Evolutionary conservation across 2,888 invertebrate species (phyloP), one percentile per base, ranked within the genome.

Genomic region (Bursaphelenchus okinawaensis): DNA sequence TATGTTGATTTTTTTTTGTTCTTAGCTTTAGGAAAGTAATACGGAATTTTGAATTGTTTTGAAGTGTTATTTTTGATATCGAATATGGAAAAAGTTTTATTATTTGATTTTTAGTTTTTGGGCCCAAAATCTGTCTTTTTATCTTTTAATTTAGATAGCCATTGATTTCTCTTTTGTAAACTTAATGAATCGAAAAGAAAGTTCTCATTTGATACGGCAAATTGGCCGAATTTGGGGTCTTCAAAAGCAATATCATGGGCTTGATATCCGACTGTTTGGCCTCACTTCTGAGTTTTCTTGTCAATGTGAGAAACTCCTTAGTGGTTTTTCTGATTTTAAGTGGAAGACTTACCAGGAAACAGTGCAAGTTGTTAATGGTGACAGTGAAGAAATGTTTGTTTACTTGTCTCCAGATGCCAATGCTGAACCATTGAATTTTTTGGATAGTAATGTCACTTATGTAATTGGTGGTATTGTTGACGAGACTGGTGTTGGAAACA

Each of bases 401-500:
- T 68, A 51, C 29, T 24, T 67, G 50, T 68, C 67, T 52, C 67
- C 67, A 8, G 67, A 67, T 26, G 59, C 66, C 16, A 26, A 62
- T n/a, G 29, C 50, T 20, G 40, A 31, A 23, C 67, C 67, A 1
- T 29, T 67, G 40, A 12, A 50, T 12, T 16, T 9, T n/a, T 12
- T 68, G 12, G 24, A 29, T 1, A 56, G 12, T 6, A 20, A 59
- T 7, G 8, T 12, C 19, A 27, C 24, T 8, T 67, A 67, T 52
- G 66, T 67, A 16, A 67, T 67, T 29, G 67, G 67, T 27, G 67
- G 67, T n/a, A 56, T 67, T 7, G 67, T 67, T 20, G 67, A 67
- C 52, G 67, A 67, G 27, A 54, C 67, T 9, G 67, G 67, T 9
- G 29, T 24, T 16, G 67, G 67, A 8, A 59, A 59, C 8, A 40